These are phyloP conservation scores for Xenopus laevis DNA, from an alignment of 2,113 vertebrate genomes.

Conservation along the genomic window DNA sequence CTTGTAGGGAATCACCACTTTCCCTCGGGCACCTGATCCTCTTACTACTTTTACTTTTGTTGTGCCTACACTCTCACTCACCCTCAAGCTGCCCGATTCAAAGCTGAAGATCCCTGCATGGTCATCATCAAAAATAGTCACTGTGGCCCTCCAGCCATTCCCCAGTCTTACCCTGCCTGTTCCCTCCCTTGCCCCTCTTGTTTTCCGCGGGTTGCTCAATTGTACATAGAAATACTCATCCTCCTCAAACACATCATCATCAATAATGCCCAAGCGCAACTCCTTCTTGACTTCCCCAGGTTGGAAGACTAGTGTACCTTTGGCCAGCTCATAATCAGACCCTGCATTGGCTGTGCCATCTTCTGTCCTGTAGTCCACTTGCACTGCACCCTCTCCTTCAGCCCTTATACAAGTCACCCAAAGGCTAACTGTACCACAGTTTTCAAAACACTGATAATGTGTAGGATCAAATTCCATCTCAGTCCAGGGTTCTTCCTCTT, in stretches of 20 bases:
- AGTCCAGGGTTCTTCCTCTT: constrained; percentile 72
- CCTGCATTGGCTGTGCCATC: constrained; percentile 77
- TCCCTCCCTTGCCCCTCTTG: constrained; percentile 55
- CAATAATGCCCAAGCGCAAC: constrained; percentile 73
- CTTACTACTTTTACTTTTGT: constrained; percentile 78
- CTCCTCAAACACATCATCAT: constrained; percentile 82
- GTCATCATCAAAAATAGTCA: constrained; percentile 82
- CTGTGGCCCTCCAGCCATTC: constrained; percentile 64
- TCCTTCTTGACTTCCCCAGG: constrained; percentile 73
- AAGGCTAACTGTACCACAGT: constrained; percentile 72
- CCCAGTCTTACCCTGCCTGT: constrained; percentile 70
- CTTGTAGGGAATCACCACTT: constrained; percentile 75
- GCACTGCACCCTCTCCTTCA: constrained; percentile 68
- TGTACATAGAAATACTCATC: constrained; percentile 80
- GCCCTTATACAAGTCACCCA: constrained; percentile 68
- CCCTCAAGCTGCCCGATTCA: constrained; percentile 61
- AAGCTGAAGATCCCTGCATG: constrained; percentile 80
- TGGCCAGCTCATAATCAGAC: constrained; percentile 78
- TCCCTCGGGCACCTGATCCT: constrained; percentile 76
- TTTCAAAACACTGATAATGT: constrained; percentile 81
- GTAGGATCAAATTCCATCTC: constrained; percentile 72
- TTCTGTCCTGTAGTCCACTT: constrained; percentile 78
- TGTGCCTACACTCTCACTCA: constrained; percentile 77
- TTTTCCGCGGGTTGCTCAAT: constrained; percentile 69
- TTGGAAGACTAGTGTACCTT: constrained; percentile 77